Base-by-base conservation (phyloP, 2,797 vertebrate genomes). In the Macroramphosus scolopax region DNA sequence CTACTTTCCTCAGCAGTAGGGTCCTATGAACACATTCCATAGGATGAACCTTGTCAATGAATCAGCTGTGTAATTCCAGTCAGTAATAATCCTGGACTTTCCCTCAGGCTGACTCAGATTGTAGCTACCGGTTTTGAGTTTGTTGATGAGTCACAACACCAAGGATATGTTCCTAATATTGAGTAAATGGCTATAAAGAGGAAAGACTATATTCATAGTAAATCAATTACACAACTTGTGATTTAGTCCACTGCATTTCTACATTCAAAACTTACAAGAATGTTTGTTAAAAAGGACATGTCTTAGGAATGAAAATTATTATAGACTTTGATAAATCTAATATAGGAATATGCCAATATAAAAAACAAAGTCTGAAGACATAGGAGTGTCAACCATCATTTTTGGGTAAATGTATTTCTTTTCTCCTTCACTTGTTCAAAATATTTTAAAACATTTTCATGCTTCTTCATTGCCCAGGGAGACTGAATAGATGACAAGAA, bases 61-160 rank as follows among this genome's bases (percentile, higher is more conserved):
- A 76, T 85, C 78, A 81, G 63, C 12, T 1, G 53, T 49, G 53
- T 68, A 75, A 74, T 75, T 81, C 72, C 76, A 66, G 59, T 68
- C 64, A 51, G 54, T 77, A 72, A 81, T 63, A 88, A 88, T 85
- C 70, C 78, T 85, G 89, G 86, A 88, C 82, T 89, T 90, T 87
- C 90, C 89, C 86, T 6, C 48, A 6, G 37, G 56, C 50, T 87
- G 86, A 88, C 63, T 88, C 86, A 89, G 58, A 40, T 54, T 71
- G 78, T 70, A 87, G 79, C 77, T 64, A 67, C 78, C 73, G 71
- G 53, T 64, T 74, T 77, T 82, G 71, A 80, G 71, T 79, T 68
- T 63, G 53, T 34, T 45, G 12, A 50, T 78, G 81, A 87, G 74
- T 88, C 83, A 87, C 57, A 15, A 1, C 28, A 51, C 15, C 26